Base-by-base conservation (phyloP, 64 coral and sea anemone genomes). In the Trachythela sp. region DNA sequence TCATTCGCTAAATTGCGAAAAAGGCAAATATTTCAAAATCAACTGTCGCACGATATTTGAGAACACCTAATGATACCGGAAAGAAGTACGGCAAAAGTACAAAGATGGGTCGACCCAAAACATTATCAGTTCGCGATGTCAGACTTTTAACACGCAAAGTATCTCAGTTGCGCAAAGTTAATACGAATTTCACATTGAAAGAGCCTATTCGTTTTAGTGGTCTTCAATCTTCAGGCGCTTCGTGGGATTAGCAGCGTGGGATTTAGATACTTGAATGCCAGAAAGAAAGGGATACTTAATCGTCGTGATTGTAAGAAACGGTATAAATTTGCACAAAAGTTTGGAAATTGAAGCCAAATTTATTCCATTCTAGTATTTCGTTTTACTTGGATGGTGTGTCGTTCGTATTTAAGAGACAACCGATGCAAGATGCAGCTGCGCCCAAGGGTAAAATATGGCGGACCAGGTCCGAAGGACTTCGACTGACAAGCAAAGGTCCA, bases 321-420 rank as follows among this genome's bases (percentile, higher is more conserved):
- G n/a, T n/a, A n/a, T n/a, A n/a, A n/a, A n/a, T n/a, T n/a, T n/a
- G n/a, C n/a, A n/a, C n/a, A n/a, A n/a, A n/a, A n/a, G 14, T 72
- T 14, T 72, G 17, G 68, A 29, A 1, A 35, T 11, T 13, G 11
- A 2, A 24, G 24, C 68, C 68, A 72, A 26, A 72, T 72, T 26
- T 72, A 22, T 72, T 72, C 18, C 68, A 72, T 11, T 24, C 6
- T 11, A 2, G 9, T 72, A 72, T 72, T 26, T 72, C 68, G 2
- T 72, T 72, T 35, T 72, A 72, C 26, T 72, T 72, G 68, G 68
- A 72, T 72, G 68, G 68, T 9, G 68, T 72, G 15, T 72, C 68
- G 3, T 72, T 72, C 29, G 29, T 72, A 72, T 72, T 72, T 72
- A 72, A 1, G 29, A 26, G 17, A 1, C 1, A 72, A 35, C 68